Conservation (phyloP, 2,888 invertebrate species). For the Atherix ibis region DNA sequence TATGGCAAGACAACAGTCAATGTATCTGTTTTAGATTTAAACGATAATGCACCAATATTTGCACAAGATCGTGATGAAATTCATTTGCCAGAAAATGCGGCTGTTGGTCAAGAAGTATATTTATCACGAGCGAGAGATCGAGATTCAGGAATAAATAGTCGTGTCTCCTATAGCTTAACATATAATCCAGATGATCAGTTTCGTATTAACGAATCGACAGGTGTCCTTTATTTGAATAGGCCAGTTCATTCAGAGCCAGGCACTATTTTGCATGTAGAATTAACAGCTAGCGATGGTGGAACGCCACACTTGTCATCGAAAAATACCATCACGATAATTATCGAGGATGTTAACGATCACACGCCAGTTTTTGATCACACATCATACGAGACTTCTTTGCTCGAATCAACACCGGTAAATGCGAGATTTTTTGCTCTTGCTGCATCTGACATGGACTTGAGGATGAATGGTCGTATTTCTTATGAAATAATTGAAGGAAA, state of each 20-base stretch:
- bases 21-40: conserved; percentile 69
- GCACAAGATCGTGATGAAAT: conserved; percentile 65
- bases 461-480: conserved; percentile 59
- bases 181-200: conserved; percentile 70
- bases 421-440: conserved; percentile 77
- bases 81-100: conserved; percentile 70
- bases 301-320: conserved; percentile 57
- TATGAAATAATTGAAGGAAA: conserved; percentile 81
- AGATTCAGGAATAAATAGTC: conserved; percentile 79
- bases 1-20: conserved; percentile 67
- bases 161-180: conserved; percentile 64
- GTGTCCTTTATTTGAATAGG: conserved; percentile 74
- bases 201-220: conserved; percentile 69
- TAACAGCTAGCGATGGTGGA: conserved; percentile 75
- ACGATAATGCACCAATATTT: conserved; percentile 82
- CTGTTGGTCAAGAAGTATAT: conserved; percentile 86
- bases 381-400: conserved; percentile 80
- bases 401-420: conserved; percentile 83
- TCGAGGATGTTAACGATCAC: conserved; percentile 88
- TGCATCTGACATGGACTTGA: conserved; percentile 79
- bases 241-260: conserved; percentile 63
- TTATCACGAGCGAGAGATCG: conserved; percentile 73
- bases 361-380: conserved; percentile 86
- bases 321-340: conserved; percentile 51
- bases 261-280: conserved; percentile 53